Conservation (phyloP, 1,140 invertebrate genomes). For the Sycobia sp. region DNA sequence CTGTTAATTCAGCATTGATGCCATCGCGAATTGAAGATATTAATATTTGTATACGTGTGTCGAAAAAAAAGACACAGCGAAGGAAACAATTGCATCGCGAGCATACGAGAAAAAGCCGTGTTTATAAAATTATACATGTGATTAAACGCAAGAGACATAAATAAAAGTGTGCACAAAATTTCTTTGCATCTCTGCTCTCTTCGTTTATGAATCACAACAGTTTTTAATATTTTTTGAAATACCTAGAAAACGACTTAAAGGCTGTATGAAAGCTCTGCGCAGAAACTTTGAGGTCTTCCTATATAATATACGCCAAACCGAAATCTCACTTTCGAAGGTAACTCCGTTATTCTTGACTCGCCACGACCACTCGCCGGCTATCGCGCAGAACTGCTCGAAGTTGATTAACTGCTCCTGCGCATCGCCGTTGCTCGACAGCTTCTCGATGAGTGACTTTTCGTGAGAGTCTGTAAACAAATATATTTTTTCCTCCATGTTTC, state of each 20-base stretch:
- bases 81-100: too few species aligned
- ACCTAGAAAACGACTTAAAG: conserved; percentile 60
- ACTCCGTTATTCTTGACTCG: conserved; percentile 55
- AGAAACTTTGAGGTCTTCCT: conserved; percentile 59
- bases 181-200: too few species aligned
- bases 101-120: conserved; percentile 1
- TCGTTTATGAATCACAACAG: too few species aligned
- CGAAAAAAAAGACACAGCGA: too few species aligned
- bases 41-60: too few species aligned
- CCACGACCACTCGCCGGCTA: conserved; percentile 57
- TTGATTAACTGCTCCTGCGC: conserved; percentile 58
- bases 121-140: background rate
- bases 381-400: conserved; percentile 73
- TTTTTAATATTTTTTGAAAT: conserved; percentile 39
- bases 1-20: too few species aligned
- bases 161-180: too few species aligned
- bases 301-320: conserved; percentile 58
- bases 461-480: conserved; percentile 46
- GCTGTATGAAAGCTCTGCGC: conserved; percentile 53
- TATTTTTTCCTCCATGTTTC: too few species aligned
- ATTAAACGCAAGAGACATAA: too few species aligned
- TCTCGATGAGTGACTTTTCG: conserved; percentile 47
- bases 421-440: conserved; percentile 46
- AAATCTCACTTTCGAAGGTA: conserved; percentile 63
- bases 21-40: too few species aligned